Base-by-base conservation (phyloP, 37 sponge, comb jelly and placozoan genomes). In the Spongia lamella region DNA sequence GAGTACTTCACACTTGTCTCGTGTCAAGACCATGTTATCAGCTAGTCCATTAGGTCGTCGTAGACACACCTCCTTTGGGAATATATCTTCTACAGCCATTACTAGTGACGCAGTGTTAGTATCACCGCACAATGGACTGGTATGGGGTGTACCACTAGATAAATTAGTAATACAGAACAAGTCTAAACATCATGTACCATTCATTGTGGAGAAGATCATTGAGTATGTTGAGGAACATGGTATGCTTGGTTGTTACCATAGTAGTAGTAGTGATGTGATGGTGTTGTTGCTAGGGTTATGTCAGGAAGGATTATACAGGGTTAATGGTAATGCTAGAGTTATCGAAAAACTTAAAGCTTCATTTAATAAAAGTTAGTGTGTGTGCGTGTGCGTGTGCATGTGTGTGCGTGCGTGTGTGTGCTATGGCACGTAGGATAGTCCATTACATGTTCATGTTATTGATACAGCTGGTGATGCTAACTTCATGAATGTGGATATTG, bases 271-370 rank as follows among this genome's bases (percentile, higher is more conserved):
- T 24, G 19, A 19, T 68, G 43, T 25, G n/a, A 43, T 68, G 37
- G 62, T 29, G 7, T 22, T 2, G 7, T 4, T 4, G 57, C 25
- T 4, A 85, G 85, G 83, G 19, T 72, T 93, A 38, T 66, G 73
- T 20, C 58, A 82, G 50, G 86, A 88, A 59, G 93, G 93, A 15
- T 33, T 93, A 20, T 93, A 88, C 63, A 60, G 93, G 5, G 53
- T 88, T 63, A 93, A 85, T 69, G 89, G 89, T 11, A 93, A 88
- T 57, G 63, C 68, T 49, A 83, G 81, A 52, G 33, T 82, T 47
- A 82, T 93, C 31, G 89, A 93, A 0, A 67, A 53, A 19, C 63
- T 93, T 40, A 88, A 40, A 63, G 51, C 38, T 1, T 16, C 35
- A 7, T 90, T 90, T 85, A 68, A 90, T 55, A 79, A 72, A 56